These are phyloP conservation scores for Kuschelorhynchus macadamiae DNA, from an alignment of 2,888 invertebrate genomes.

Conservation along the genomic window DNA sequence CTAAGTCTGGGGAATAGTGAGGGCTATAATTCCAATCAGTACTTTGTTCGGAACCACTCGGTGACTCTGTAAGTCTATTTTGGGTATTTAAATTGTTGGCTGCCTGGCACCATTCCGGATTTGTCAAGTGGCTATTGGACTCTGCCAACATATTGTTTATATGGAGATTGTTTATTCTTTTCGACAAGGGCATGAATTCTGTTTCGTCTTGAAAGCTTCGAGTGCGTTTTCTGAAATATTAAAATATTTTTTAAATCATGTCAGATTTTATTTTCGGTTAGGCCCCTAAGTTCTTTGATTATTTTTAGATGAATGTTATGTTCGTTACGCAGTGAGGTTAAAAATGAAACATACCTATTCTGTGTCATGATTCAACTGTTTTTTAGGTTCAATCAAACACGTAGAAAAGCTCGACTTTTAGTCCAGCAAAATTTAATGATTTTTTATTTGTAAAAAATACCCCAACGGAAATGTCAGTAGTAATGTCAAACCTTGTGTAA, in stretches of 20 bases:
- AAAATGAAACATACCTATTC: conserved; percentile 32
- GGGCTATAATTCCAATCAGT: conserved; percentile 64
- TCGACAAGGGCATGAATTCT: conserved; percentile 90
- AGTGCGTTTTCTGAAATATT: conserved; percentile 78
- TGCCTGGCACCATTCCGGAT: conserved; percentile 25
- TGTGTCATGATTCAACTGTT: conserved; percentile 26
- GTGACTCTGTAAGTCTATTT: conserved; percentile 61
- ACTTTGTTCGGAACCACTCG: conserved; percentile 63
- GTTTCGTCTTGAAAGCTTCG: conserved; percentile 77
- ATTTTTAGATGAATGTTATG: too few species aligned
- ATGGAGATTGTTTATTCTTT: conserved; percentile 91
- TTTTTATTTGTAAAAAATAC: conserved; percentile 14
- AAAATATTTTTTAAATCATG: background rate
- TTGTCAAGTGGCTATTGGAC: conserved; percentile 33
- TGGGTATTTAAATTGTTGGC: conserved; percentile 19
- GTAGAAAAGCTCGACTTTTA: background rate
- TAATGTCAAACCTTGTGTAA: too few species aligned
- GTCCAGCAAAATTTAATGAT: conserved; percentile 22
- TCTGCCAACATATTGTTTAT: conserved; percentile 72
- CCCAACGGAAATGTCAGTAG: conserved; percentile 5
- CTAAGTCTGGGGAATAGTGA: conserved; percentile 83
- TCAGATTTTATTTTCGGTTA: background rate
- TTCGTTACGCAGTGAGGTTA: too few species aligned
- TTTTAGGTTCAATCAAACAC: background rate
- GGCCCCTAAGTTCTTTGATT: too few species aligned